Conservation (phyloP, 2,113 vertebrate genomes). For the Andinoacara biseriatus region DNA sequence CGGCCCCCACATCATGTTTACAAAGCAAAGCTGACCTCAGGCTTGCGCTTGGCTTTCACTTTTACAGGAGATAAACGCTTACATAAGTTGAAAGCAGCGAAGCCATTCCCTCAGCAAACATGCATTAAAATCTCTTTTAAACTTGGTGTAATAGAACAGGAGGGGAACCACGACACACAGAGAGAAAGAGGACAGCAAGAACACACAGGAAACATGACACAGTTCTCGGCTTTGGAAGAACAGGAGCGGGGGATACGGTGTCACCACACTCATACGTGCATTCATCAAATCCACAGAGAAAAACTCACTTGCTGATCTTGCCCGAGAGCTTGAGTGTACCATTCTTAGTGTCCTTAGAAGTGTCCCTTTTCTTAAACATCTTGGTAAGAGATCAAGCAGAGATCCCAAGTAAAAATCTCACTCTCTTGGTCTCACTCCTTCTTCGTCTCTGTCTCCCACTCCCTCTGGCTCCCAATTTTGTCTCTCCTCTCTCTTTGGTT, state of each 20-base stretch:
- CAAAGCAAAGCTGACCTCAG: slow-evolving; percentile 40
- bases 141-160: neutral
- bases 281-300: neutral
- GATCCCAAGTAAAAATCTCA: slow-evolving; percentile 39
- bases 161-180: neutral
- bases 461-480: slow-evolving; percentile 27
- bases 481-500: slow-evolving; percentile 39
- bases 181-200: slow-evolving; percentile 50
- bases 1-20: neutral
- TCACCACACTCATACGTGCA: neutral
- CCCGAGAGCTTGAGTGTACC: slow-evolving; percentile 44
- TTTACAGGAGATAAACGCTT: neutral
- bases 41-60: neutral
- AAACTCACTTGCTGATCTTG: slow-evolving; percentile 74
- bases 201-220: slow-evolving; percentile 60
- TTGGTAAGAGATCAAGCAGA: slow-evolving; percentile 41
- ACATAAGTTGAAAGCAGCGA: neutral
- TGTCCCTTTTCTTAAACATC: slow-evolving; percentile 75
- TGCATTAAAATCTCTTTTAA: neutral
- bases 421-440: slow-evolving; percentile 45
- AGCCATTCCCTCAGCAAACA: neutral
- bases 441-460: slow-evolving; percentile 36
- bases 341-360: slow-evolving; percentile 22
- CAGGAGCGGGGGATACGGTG: slow-evolving; percentile 36
- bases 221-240: slow-evolving; percentile 10